Percentiles rank a stretch among this genome's conserved stretches.
These are phyloP conservation scores for Phoxinus phoxinus DNA, from an alignment of 2,113 vertebrate genomes.

Conservation along the genomic window DNA sequence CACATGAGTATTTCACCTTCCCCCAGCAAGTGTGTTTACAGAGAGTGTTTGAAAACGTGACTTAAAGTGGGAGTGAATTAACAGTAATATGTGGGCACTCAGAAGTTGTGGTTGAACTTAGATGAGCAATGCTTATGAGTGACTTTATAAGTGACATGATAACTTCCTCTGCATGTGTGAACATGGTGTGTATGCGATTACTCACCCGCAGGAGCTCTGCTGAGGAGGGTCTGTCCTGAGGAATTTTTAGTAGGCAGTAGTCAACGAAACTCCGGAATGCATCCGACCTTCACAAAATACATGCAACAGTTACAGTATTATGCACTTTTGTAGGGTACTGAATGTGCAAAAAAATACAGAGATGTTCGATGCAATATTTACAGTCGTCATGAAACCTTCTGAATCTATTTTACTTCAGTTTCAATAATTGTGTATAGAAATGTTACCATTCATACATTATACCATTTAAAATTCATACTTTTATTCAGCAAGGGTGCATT, in stretches of 20 bases:
- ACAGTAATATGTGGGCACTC: conserved; percentile 50
- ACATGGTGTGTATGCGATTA: conserved; percentile 59
- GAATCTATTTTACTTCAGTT: too few relatives aligned
- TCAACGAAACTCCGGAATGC: conserved; percentile 97
- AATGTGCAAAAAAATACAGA: background rate
- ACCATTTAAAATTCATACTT: too few relatives aligned
- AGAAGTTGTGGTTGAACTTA: background rate
- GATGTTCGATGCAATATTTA: background rate
- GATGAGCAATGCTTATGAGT: conserved; percentile 4
- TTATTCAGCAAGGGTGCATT: background rate
- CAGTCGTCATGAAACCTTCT: background rate
- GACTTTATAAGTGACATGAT: conserved; percentile 36
- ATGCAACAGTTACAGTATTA: background rate
- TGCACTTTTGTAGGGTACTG: background rate
- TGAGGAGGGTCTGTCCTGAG: conserved; percentile 97
- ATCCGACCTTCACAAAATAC: conserved; percentile 82
- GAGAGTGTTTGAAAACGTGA: conserved; percentile 46
- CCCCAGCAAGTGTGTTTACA: conserved; percentile 33
- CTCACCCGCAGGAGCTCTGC: conserved; percentile 93
- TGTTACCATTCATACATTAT: background rate
- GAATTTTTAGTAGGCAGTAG: conserved; percentile 99
- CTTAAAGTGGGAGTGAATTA: conserved; percentile 25
- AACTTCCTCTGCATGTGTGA: background rate
- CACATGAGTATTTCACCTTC: background rate
- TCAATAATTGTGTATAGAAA: too few relatives aligned